Evolutionary conservation across 2,888 invertebrate species (phyloP), one percentile per base, ranked within the genome.

Genomic region (Philaethria dido): DNA sequence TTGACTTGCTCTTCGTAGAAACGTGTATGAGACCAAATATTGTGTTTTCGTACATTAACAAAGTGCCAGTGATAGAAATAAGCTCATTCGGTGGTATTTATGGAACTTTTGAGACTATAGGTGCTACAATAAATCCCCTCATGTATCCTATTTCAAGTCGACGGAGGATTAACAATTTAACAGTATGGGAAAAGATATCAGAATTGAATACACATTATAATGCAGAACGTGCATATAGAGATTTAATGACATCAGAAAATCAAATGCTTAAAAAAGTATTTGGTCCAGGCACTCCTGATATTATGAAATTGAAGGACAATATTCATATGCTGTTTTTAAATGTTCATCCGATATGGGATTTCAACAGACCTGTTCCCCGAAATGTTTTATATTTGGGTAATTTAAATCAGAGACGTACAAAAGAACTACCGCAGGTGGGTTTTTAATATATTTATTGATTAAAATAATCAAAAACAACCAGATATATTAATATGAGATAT

Each of bases 291-390:
- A 48, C 72, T 1, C 80, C 82, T 2, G 14, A 62, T 11, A 18
- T 78, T 3, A 52, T 20, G 0, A 78, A 82, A 18, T 63, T 85
- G 3, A 64, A 65, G 13, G 73, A 78, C 33, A 82, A 80, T 66
- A 75, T 87, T 6, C 83, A 85, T 45, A 74, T 93, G 80, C 62
- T 92, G 33, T 82, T 93, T 64, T 69, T 91, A 3, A 93, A 93
- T 72, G 73, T 80, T 0, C 83, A 92, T 75, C 84, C 87, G 0
- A 68, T 87, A 39, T 85, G 85, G 75, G 82, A 83, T 14, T 73
- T 74, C 1, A 82, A 80, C 59, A 77, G 85, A 5, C 93, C 93
- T 1, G 75, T 86, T 9, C 84, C 90, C 14, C 89, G 91, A 0
- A 82, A 81, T 63, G 77, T 89, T 3, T 69, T 92, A 0, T 82